Evolutionary conservation across 2,113 vertebrate genomes (phyloP).

Genomic region (Meles meles): DNA sequence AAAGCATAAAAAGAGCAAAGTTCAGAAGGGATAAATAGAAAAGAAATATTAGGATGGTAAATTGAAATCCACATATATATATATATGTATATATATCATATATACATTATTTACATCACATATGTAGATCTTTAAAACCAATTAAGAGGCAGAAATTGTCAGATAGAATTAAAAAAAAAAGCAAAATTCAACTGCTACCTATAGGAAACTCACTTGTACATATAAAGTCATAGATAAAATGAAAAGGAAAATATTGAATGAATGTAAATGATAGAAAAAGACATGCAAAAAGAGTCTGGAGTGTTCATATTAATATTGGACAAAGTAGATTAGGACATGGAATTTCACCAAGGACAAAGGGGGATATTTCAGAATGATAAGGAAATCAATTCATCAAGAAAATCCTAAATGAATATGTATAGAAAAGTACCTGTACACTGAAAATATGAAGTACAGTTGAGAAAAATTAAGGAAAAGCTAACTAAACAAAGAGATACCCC

Average conservation of each 20-base stretch:
- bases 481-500: not conserved
- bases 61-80: not conserved
- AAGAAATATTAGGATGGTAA: not conserved
- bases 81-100: not conserved
- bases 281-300: not conserved
- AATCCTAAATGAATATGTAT: not conserved
- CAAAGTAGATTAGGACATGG: not conserved
- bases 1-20: not conserved
- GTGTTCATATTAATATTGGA: not conserved
- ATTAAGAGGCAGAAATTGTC: not conserved
- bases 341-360: not conserved
- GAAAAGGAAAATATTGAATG: not conserved
- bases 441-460: not conserved
- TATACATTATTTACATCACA: not conserved
- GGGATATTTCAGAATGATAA: not conserved
- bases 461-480: not conserved
- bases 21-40: not conserved
- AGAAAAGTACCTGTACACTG: not conserved
- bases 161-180: not conserved
- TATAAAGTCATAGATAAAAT: not conserved
- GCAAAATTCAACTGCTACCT: not conserved
- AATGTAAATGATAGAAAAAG: not conserved
- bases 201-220: not conserved
- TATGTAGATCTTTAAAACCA: not conserved
- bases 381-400: not conserved